Conservation (phyloP, 2,797 vertebrate genomes). For the Falco concolor region DNA sequence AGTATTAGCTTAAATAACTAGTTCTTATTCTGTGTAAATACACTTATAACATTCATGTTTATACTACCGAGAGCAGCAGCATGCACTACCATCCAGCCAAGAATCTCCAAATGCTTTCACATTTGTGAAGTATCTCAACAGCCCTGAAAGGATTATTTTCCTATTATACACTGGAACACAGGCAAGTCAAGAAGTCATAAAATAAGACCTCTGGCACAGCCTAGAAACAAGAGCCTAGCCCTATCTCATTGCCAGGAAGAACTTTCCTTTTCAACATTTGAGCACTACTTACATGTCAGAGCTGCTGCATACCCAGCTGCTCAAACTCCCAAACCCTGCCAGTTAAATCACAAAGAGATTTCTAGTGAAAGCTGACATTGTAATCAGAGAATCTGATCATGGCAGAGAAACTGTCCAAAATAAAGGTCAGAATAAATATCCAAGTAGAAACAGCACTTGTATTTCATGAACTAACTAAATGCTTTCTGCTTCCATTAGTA, state of each 20-base stretch:
- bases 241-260: neutral
- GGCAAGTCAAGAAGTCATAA: neutral
- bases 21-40: neutral
- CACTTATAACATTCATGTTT: neutral
- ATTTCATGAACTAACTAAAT: slow-evolving; percentile 50
- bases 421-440: slow-evolving; percentile 54
- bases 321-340: neutral
- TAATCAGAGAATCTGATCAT: slow-evolving; percentile 28
- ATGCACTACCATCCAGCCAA: neutral
- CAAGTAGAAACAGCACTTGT: neutral
- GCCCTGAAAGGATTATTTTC: neutral
- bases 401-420: slow-evolving; percentile 45
- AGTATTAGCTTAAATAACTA: neutral
- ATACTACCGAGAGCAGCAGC: neutral
- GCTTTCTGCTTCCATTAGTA: slow-evolving; percentile 37
- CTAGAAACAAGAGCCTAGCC: neutral
- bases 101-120: neutral
- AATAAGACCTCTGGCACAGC: neutral
- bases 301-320: neutral
- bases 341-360: neutral
- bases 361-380: slow-evolving; percentile 50
- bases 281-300: neutral
- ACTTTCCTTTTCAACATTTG: neutral
- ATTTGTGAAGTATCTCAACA: neutral
- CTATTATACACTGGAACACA: neutral